phyloP scores from a whole-genome alignment of 2,113 vertebrate genomes.

The Psammodynastes pulverulentus region DNA sequence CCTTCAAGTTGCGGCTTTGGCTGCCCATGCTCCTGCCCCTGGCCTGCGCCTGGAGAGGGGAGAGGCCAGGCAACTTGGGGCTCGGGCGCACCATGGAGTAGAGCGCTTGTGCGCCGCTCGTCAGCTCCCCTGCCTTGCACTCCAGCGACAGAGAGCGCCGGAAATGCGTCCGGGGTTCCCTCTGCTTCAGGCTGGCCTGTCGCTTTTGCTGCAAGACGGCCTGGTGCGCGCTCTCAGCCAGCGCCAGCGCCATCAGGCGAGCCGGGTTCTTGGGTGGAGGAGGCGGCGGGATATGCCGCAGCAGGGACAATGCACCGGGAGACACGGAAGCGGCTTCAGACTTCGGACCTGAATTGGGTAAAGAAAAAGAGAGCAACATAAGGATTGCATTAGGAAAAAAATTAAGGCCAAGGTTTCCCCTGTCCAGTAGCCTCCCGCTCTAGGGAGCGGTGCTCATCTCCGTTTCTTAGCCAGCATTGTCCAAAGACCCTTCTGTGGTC shows the following conservation, averaged over 20 bases:
- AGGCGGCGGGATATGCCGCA: conserved; percentile 72
- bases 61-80: conserved; percentile 28
- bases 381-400: neutral
- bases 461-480: no score
- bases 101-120: conserved; percentile 57
- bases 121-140: conserved; percentile 59
- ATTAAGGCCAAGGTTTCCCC: neutral
- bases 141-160: conserved; percentile 70
- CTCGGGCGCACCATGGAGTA: conserved; percentile 66
- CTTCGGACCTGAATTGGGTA: conserved; percentile 51
- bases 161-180: conserved; percentile 43
- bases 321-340: conserved; percentile 40
- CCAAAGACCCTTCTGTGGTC: no score
- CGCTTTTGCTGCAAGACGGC: conserved; percentile 69
- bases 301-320: conserved; percentile 54
- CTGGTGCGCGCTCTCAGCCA: conserved; percentile 77
- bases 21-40: conserved; percentile 50
- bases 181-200: conserved; percentile 18
- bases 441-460: no score
- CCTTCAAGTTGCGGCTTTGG: conserved; percentile 42
- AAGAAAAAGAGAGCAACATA: neutral
- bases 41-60: conserved; percentile 51
- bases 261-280: conserved; percentile 79
- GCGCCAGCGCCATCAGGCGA: conserved; percentile 76
- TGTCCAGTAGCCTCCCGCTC: neutral